Percentiles rank a stretch among this genome's conserved stretches.
These are phyloP conservation scores for Mus musculus DNA, from an alignment of 2,113 vertebrate genomes.

Conservation along the genomic window GRCm39 chr9:33583001-33583500, in stretches of 20 bases:
- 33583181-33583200: not conserved
- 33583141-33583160: conserved; percentile 50
- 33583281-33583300: not conserved
- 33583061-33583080: conserved; percentile 38
- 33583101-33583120: not conserved
- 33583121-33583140: not conserved
- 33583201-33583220: not conserved
- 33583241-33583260: not conserved
- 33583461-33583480: not conserved
- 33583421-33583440: not conserved
- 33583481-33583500: not conserved
- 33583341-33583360: not conserved
- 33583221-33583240: not conserved
- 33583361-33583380: not conserved
- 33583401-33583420: not conserved
- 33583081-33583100: conserved; percentile 44
- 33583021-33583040: conserved; percentile 44
- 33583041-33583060: not conserved
- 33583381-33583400: not conserved
- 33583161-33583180: conserved; percentile 15
- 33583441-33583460: not conserved
- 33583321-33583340: not conserved
- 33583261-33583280: not conserved
- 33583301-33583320: not conserved
- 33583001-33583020: conserved; percentile 39